Conservation (phyloP, 2,888 invertebrate species). For the Drosophila infuscata region DNA sequence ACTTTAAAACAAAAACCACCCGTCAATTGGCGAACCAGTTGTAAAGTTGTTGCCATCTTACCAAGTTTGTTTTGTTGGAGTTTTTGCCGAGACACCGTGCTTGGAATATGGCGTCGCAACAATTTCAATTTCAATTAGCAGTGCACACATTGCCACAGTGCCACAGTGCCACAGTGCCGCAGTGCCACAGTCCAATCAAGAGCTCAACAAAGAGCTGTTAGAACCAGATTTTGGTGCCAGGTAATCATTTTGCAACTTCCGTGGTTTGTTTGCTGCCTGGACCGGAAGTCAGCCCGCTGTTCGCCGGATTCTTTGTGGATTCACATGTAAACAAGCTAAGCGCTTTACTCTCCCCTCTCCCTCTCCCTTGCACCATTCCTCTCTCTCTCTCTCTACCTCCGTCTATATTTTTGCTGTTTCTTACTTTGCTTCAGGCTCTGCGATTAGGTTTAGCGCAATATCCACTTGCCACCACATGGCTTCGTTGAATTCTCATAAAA, state of each 20-base stretch:
- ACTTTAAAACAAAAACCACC: slow-evolving; percentile 27
- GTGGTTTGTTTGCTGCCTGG: slow-evolving; percentile 17
- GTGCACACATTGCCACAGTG: not conserved
- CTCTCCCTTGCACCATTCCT: no score
- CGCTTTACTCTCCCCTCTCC: not conserved
- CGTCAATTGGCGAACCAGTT: slow-evolving; percentile 45
- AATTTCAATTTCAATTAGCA: slow-evolving; percentile 55
- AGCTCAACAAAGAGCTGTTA: slow-evolving; percentile 33
- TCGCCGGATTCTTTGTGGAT: slow-evolving; percentile 31
- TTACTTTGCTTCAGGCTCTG: slow-evolving; percentile 9
- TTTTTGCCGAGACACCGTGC: slow-evolving; percentile 18
- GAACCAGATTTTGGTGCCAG: slow-evolving; percentile 25
- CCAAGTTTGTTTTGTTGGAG: slow-evolving; percentile 32
- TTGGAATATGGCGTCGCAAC: slow-evolving; percentile 36
- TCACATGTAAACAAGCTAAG: slow-evolving; percentile 45
- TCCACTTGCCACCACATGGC: not conserved
- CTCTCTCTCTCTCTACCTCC: not conserved
- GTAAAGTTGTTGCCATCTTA: slow-evolving; percentile 42
- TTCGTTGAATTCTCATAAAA: slow-evolving; percentile 28
- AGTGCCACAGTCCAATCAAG: slow-evolving; percentile 40
- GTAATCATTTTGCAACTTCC: slow-evolving; percentile 25
- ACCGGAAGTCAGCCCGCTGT: slow-evolving; percentile 20
- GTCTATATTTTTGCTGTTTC: not conserved
- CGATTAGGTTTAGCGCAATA: slow-evolving; percentile 8
- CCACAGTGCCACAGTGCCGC: not conserved